phyloP scores from a whole-genome alignment of 2,113 vertebrate species.

The Isichthys henryi region DNA sequence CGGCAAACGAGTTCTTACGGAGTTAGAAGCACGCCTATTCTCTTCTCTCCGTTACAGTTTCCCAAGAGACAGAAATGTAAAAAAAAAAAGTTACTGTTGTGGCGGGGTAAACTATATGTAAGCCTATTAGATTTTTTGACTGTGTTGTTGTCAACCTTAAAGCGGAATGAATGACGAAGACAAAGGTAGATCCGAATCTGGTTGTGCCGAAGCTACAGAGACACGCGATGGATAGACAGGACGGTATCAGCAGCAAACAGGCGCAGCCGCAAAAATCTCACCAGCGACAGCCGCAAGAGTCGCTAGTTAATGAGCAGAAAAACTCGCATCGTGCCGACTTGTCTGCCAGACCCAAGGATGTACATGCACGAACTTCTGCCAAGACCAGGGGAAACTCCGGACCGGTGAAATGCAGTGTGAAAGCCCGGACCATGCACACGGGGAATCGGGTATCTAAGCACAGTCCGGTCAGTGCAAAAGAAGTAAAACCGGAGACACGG shows the following conservation, averaged over 20 bases:
- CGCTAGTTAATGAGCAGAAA: conserved; percentile 26
- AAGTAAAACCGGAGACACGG: conserved; percentile 29
- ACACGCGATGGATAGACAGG: conserved; percentile 42
- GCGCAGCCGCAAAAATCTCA: conserved; percentile 34
- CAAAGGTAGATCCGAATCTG: conserved; percentile 25
- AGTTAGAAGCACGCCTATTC: no score
- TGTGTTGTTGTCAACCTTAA: not conserved
- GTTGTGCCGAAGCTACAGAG: conserved; percentile 18
- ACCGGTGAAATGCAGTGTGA: not conserved
- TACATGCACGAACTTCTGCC: not conserved
- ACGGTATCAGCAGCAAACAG: conserved; percentile 34
- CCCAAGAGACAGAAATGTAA: not conserved
- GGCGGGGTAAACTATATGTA: not conserved
- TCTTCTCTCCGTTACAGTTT: not conserved
- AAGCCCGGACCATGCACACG: not conserved
- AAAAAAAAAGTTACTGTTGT: not conserved
- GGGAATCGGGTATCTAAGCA: not conserved
- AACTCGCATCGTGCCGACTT: conserved; percentile 24
- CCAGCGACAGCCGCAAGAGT: conserved; percentile 34
- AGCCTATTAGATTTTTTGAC: not conserved
- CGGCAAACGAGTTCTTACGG: not conserved
- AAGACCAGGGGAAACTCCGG: not conserved
- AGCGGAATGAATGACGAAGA: conserved; percentile 33
- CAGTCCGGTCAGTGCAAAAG: conserved; percentile 24
- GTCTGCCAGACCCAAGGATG: not conserved